Evolutionary conservation across 2,797 vertebrate species (phyloP).

Genomic region (Enoplosus armatus): DNA sequence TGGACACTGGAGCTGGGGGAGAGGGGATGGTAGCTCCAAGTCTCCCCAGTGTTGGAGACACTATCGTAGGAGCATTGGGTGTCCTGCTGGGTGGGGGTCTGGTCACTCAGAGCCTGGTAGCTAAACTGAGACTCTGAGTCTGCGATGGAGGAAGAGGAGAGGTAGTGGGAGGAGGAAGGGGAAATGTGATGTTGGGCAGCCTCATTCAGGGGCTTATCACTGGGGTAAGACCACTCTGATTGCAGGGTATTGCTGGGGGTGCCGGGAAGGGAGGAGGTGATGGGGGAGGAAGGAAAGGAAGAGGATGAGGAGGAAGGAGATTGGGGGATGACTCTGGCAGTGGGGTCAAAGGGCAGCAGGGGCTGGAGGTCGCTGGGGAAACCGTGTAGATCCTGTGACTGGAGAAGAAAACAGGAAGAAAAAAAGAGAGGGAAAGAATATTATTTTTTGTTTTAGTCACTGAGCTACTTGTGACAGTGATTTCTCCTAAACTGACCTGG

Average conservation of each 20-base stretch:
- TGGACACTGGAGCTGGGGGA: conserved; percentile 67
- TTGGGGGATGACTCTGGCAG: conserved; percentile 76
- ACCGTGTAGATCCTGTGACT: conserved; percentile 41
- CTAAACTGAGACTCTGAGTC: conserved; percentile 80
- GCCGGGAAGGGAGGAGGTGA: conserved; percentile 68
- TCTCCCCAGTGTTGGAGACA: conserved; percentile 66
- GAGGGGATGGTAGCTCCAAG: conserved; percentile 79
- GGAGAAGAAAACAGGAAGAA: conserved; percentile 6
- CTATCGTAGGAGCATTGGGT: conserved; percentile 39
- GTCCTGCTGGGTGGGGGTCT: conserved; percentile 69
- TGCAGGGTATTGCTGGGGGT: background rate
- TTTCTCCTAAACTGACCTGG: conserved; percentile 59
- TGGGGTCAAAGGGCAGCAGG: conserved; percentile 74
- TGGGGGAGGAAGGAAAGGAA: conserved; percentile 71
- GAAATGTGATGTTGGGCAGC: conserved; percentile 72
- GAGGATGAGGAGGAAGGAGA: conserved; percentile 79
- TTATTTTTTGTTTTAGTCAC: conserved; percentile 39
- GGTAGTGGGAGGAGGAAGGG: conserved; percentile 61
- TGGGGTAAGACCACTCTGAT: conserved; percentile 69
- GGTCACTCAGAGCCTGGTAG: conserved; percentile 35
- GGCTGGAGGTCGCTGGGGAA: conserved; percentile 68
- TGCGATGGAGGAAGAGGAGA: conserved; percentile 56
- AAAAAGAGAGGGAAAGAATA: conserved; percentile 2
- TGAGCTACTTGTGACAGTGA: background rate
- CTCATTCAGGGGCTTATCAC: conserved; percentile 48